Evolutionary conservation across 2,888 invertebrate genomes (phyloP).

Genomic region (Phania funesta): DNA sequence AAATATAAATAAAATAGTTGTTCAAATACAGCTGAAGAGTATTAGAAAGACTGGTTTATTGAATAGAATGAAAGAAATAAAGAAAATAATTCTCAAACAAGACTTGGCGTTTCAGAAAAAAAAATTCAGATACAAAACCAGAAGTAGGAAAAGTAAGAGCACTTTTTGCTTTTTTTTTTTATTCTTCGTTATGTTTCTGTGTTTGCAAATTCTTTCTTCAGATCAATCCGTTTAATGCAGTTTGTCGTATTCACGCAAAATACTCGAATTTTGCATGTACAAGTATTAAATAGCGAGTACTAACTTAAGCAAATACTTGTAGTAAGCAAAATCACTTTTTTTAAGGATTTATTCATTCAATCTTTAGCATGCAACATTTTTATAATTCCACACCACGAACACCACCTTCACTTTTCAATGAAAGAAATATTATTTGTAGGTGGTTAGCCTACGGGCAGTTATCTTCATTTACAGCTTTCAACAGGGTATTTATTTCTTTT

Average conservation of each 20-base stretch:
- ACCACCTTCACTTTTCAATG: slow-evolving; percentile 21
- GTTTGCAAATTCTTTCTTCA: background rate
- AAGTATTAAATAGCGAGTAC: too few species aligned
- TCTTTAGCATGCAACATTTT: slow-evolving; percentile 7
- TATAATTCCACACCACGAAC: background rate
- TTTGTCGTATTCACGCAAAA: background rate
- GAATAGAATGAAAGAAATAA: background rate
- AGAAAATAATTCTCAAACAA: background rate
- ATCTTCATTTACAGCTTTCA: slow-evolving; percentile 29
- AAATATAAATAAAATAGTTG: background rate
- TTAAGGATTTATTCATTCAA: too few species aligned
- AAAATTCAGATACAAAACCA: background rate
- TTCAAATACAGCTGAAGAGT: slow-evolving; percentile 1
- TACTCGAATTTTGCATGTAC: too few species aligned
- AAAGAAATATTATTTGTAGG: slow-evolving; percentile 28
- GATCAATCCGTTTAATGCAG: background rate
- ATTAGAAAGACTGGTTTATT: slow-evolving; percentile 3
- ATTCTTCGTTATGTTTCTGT: too few species aligned
- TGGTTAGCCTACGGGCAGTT: slow-evolving; percentile 26
- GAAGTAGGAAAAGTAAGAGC: background rate
- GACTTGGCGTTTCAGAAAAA: background rate
- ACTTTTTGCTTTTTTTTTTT: background rate
- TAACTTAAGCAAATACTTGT: too few species aligned
- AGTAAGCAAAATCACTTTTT: too few species aligned
- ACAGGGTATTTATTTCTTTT: slow-evolving; percentile 17